Base-by-base conservation (phyloP, 2,113 vertebrate genomes). In the Orientallactaga bullata region DNA sequence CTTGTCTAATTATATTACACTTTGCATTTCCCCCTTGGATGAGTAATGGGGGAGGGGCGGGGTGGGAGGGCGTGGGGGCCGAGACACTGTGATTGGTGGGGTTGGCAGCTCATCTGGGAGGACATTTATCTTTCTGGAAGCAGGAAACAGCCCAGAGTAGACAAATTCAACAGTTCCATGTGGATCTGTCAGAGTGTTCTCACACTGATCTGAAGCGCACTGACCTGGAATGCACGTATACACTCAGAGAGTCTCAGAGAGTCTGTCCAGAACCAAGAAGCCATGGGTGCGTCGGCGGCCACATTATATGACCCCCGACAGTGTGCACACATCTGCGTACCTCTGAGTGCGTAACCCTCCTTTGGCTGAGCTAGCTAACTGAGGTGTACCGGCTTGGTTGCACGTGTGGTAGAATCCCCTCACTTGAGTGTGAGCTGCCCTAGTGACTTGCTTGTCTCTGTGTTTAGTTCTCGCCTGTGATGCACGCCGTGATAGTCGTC, bases 1-100 rank as follows among this genome's bases (percentile, higher is more conserved):
- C 98, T 99, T 99, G 99, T 99, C 99, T 99, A 98, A 99, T 99
- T 99, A 99, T 97, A 98, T 98, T 98, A 98, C 98, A 98, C 98
- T 99, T 98, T 98, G 98, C 97, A 97, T 98, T 99, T 98, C 98
- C 98, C 97, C 97, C 98, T 98, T 98, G 99, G 98, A 98, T 99
- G 99, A 99, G 98, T 99, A 98, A 99, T 99, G 98, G 98, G 98
- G 97, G 97, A 97, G 97, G 98, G 98, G 88, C 95, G 95, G 96
- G 96, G 97, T 28, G 97, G 98, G 98, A 98, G 98, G 98, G 97
- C 95, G 98, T 97, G 97, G 98, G 97, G 98, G 97, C 97, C 89
- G 93, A 98, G 97, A 96, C 98, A 98, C 96, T 93, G 98, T 99
- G 99, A 99, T 99, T 99, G 99, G 99, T 99, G 97, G 98, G 98